Conservation (phyloP, 2,797 vertebrate species). For the Propithecus deckenii region DNA sequence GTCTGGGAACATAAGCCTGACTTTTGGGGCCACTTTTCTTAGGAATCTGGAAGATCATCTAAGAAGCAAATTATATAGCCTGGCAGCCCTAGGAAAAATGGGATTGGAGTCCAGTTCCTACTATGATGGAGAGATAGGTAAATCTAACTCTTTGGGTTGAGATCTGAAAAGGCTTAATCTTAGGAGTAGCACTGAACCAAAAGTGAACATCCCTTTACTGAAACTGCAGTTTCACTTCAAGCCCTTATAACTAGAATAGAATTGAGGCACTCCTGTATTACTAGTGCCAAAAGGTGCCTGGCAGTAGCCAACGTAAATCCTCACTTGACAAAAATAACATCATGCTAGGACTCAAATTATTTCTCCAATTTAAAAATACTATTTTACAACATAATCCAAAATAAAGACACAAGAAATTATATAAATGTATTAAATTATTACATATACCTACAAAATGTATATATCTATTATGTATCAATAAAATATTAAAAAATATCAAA, state of each 20-base stretch:
- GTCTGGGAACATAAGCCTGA: neutral
- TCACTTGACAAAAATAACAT: neutral
- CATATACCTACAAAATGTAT: neutral
- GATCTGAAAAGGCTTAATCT: neutral
- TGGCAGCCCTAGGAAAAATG: neutral
- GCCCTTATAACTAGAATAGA: neutral
- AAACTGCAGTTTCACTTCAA: neutral
- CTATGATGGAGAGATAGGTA: neutral
- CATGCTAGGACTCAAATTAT: neutral
- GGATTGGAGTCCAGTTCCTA: neutral
- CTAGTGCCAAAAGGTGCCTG: neutral
- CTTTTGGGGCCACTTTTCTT: neutral
- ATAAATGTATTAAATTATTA: neutral
- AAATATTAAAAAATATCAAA: neutral
- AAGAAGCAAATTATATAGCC: neutral
- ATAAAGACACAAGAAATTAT: neutral
- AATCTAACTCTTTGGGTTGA: neutral
- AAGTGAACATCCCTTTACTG: too few relatives aligned
- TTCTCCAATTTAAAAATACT: neutral
- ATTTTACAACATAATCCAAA: neutral
- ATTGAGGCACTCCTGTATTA: neutral
- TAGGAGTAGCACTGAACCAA: neutral
- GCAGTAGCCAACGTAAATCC: neutral
- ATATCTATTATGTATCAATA: neutral
- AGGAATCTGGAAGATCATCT: neutral